phyloP scores from a whole-genome alignment of 2,888 invertebrate species.

The Acronicta leporina region DNA sequence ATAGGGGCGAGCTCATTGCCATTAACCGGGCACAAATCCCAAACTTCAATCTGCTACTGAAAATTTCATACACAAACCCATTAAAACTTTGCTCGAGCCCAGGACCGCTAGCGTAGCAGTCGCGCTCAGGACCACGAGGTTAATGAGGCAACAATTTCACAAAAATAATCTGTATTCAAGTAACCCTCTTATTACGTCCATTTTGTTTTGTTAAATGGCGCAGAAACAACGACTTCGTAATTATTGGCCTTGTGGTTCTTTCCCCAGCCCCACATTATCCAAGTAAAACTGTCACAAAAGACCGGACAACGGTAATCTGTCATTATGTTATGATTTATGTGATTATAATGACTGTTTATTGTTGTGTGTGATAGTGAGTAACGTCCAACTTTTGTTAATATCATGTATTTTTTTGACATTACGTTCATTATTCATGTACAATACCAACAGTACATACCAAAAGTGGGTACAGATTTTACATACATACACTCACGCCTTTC shows the following conservation, averaged over 20 bases:
- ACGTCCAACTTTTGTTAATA: background rate
- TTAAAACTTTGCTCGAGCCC: too few species aligned
- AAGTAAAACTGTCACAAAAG: conserved; percentile 41
- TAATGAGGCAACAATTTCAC: conserved; percentile 5
- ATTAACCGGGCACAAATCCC: too few species aligned
- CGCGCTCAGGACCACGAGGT: too few species aligned
- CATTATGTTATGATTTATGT: conserved; percentile 43
- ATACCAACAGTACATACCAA: too few species aligned
- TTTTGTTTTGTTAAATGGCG: conserved; percentile 64
- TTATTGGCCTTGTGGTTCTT: conserved; percentile 49
- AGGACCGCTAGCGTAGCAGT: too few species aligned
- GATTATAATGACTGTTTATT: conserved; percentile 34
- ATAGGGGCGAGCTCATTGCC: too few species aligned
- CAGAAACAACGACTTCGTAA: conserved; percentile 71
- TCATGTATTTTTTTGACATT: background rate
- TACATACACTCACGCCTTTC: too few species aligned
- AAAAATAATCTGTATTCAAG: conserved; percentile 23
- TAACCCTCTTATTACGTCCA: conserved; percentile 33
- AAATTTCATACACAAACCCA: too few species aligned
- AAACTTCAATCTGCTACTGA: too few species aligned
- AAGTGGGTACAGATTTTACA: too few species aligned
- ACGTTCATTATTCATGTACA: background rate
- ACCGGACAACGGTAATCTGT: conserved; percentile 42
- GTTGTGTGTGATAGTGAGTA: conserved; percentile 19
- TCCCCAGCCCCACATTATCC: conserved; percentile 50